Evolutionary conservation across 2,113 vertebrate species (phyloP), one percentile per base, ranked within the genome.

Genomic region (Clarias batrachus): DNA sequence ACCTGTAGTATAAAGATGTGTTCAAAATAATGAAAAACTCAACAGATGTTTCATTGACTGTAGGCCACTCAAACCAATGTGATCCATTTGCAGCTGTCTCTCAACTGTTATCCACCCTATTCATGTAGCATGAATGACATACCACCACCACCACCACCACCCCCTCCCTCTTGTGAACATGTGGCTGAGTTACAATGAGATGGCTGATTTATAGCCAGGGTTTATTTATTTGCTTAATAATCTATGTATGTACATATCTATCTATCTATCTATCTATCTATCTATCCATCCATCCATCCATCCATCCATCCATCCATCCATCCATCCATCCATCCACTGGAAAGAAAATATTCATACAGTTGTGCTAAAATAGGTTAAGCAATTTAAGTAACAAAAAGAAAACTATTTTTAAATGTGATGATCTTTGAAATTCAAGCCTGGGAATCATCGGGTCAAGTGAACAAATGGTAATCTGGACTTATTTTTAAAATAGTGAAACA

Each of bases 91-190:
- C 86, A 83, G 83, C 73, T 88, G 84, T 88, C 81, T 87, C 77
- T 30, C 56, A 56, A 85, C 52, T 80, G 81, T 80, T 83, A 79
- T 78, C 89, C 84, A 88, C 89, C 77, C 84, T 86, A 83, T 83
- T 79, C 86, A 86, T 86, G 59, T 78, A 59, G 65, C 86, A 89
- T 89, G 89, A 89, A 89, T 88, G 84, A 89, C 17, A 85, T 41
- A 62, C 82, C 82, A 54, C 71, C 65, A 41, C n/a, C 76, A 27
- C 82, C 52, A 27, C 66, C 78, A 56, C 30, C 30, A 33, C 65
- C 37, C 82, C 57, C 74, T 62, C 33, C 37, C 70, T 14, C 88
- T 57, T 57, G 8, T 74, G 57, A 82, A 74, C 85, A 63, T 82
- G 57, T 86, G 79, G 57, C 85, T 74, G 23, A 65, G 52, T 57